phyloP scores from a whole-genome alignment of 2,888 invertebrate genomes.

The Drosophila parthenogenetica region DNA sequence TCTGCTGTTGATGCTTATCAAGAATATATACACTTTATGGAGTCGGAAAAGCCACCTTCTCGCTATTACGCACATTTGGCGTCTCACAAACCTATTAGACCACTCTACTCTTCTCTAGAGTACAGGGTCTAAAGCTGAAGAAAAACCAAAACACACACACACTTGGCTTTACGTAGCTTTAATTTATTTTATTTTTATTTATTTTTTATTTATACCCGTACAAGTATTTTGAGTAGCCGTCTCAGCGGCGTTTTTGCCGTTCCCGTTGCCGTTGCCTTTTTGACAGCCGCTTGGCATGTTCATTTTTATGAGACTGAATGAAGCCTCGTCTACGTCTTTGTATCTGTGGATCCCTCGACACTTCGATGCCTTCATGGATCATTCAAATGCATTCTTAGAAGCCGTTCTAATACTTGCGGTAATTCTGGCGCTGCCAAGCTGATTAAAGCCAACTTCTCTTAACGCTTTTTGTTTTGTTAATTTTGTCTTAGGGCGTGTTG shows the following conservation, averaged over 20 bases:
- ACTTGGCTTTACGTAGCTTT: slow-evolving; percentile 46
- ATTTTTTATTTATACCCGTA: slow-evolving; percentile 12
- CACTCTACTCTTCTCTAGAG: no score
- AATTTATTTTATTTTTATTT: slow-evolving; percentile 23
- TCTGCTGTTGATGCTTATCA: no score
- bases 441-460: slow-evolving; percentile 35
- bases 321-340: slow-evolving; percentile 21
- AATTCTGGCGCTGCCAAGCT: slow-evolving; percentile 51
- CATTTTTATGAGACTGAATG: slow-evolving; percentile 64
- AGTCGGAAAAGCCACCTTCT: no score
- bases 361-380: neutral
- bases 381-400: slow-evolving; percentile 69
- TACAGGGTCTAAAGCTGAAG: slow-evolving; percentile 8
- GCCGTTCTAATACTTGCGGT: slow-evolving; percentile 68
- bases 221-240: slow-evolving; percentile 63
- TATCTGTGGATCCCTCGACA: neutral
- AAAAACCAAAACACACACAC: slow-evolving; percentile 62
- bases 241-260: slow-evolving; percentile 39
- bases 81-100: no score
- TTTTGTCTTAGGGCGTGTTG: slow-evolving; percentile 54
- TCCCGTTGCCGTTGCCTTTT: slow-evolving; percentile 56
- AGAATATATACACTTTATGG: no score
- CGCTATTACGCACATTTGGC: no score
- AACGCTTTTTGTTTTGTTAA: neutral
- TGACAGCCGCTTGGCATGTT: slow-evolving; percentile 75